Conservation (phyloP, 92 coral and sea anemone genomes). For the Zoanthus sansibaricus region DNA sequence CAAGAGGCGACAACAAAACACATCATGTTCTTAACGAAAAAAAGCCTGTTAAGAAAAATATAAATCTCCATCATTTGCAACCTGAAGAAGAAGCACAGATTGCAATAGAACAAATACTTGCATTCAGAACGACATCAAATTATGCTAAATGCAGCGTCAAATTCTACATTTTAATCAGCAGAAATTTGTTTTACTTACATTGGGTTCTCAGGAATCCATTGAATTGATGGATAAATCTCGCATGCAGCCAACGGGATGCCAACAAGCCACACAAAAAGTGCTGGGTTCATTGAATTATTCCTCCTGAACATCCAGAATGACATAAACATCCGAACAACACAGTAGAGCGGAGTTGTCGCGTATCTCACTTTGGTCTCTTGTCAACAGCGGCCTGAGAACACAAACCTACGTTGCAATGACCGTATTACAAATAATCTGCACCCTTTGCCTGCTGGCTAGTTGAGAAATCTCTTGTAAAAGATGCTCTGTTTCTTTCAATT, state of each 20-base stretch:
- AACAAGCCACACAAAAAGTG: conserved; percentile 9
- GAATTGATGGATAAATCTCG: conserved; percentile 38
- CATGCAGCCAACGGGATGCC: conserved; percentile 17
- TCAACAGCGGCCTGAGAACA: background rate
- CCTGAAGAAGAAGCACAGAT: background rate
- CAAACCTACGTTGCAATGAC: background rate
- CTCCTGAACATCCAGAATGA: background rate
- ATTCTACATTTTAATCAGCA: background rate
- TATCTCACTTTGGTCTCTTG: background rate
- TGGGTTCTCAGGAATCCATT: conserved; percentile 50
- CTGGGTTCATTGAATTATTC: conserved; percentile 9
- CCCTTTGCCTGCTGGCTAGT: background rate
- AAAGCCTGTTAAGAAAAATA: background rate
- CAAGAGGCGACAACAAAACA: background rate
- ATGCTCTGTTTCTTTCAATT: background rate
- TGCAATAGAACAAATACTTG: background rate
- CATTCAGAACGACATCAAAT: background rate
- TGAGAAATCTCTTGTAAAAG: background rate
- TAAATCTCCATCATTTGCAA: background rate
- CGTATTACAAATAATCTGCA: background rate
- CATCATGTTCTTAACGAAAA: background rate
- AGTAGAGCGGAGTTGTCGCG: conserved; percentile 2
- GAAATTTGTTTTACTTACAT: conserved; percentile 32
- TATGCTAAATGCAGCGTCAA: background rate
- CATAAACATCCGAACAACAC: background rate